These are phyloP conservation scores for Nymphicus hollandicus DNA, from an alignment of 2,113 vertebrate genomes.

Conservation along the genomic window DNA sequence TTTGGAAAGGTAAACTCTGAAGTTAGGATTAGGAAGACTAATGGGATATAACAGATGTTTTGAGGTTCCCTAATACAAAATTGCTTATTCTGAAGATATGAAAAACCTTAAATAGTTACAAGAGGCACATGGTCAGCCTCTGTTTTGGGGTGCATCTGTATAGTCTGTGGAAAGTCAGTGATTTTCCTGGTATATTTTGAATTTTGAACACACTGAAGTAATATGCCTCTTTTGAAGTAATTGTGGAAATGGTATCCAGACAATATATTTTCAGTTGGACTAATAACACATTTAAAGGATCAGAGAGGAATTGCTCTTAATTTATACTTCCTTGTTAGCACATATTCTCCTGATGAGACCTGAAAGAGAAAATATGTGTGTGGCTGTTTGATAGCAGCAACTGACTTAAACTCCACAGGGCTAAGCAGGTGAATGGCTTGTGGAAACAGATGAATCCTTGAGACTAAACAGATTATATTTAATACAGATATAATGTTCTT, in stretches of 20 bases:
- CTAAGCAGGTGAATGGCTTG: not conserved
- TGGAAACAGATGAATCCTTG: not conserved
- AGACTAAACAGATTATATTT: not conserved
- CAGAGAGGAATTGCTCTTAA: not conserved
- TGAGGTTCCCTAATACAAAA: conserved; percentile 7
- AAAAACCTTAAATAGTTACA: not conserved
- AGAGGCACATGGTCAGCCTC: not conserved
- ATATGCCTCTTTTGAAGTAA: not conserved
- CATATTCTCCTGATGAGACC: not conserved
- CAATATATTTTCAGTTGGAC: not conserved
- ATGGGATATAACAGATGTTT: not conserved
- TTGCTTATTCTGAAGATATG: not conserved
- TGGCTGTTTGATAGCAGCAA: not conserved
- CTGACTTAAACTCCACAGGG: not conserved
- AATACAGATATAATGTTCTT: not conserved
- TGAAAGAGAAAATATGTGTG: not conserved
- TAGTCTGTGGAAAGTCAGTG: not conserved
- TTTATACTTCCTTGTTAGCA: not conserved
- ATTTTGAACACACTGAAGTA: not conserved
- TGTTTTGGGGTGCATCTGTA: not conserved
- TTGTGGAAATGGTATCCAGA: not conserved
- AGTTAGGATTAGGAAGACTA: not conserved
- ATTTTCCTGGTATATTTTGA: not conserved
- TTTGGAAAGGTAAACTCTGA: conserved; percentile 4
- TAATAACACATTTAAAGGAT: not conserved